A percentile compares a stretch with the other conserved stretches of the same genome.
Evolutionary conservation across 2,888 invertebrate species (phyloP).

Genomic region (Rhagonycha lutea): DNA sequence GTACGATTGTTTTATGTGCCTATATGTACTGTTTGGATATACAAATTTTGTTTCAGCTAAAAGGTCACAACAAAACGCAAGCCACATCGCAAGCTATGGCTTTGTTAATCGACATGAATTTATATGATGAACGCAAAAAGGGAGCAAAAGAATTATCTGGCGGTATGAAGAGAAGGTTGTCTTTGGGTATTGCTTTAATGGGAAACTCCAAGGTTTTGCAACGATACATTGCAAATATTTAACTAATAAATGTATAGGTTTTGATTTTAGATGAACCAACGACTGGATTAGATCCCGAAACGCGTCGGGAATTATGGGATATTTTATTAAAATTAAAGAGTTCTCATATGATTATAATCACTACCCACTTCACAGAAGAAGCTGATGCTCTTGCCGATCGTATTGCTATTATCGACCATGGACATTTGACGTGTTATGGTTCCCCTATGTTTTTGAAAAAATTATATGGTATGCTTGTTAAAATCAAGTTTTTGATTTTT

Average conservation of each 20-base stretch:
- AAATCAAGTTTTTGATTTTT: too few relatives aligned
- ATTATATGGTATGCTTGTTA: slow-evolving; percentile 53
- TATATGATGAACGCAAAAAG: not conserved
- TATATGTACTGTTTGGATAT: not conserved
- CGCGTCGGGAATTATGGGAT: slow-evolving; percentile 87
- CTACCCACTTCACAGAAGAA: slow-evolving; percentile 96
- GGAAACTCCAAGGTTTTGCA: slow-evolving; percentile 65
- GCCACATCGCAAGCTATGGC: not conserved
- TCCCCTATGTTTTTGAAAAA: slow-evolving; percentile 64
- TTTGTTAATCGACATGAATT: not conserved
- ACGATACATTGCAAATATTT: not conserved
- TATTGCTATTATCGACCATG: not conserved
- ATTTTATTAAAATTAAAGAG: slow-evolving; percentile 64
- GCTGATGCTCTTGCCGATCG: slow-evolving; percentile 67
- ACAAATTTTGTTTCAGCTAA: slow-evolving; percentile 57
- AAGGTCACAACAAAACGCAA: slow-evolving; percentile 53
- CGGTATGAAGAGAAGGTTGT: slow-evolving; percentile 91
- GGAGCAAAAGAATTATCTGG: slow-evolving; percentile 77
- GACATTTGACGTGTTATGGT: not conserved
- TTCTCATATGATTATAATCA: slow-evolving; percentile 80
- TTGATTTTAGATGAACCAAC: slow-evolving; percentile 82
- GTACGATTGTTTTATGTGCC: slow-evolving; percentile 56
- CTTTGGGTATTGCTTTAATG: slow-evolving; percentile 82
- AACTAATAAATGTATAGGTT: slow-evolving; percentile 44
- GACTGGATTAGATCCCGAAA: slow-evolving; percentile 90